Evolutionary conservation across 2,888 invertebrate species (phyloP), one percentile per base, ranked within the genome.

Genomic region (Iselma pallidipennis): DNA sequence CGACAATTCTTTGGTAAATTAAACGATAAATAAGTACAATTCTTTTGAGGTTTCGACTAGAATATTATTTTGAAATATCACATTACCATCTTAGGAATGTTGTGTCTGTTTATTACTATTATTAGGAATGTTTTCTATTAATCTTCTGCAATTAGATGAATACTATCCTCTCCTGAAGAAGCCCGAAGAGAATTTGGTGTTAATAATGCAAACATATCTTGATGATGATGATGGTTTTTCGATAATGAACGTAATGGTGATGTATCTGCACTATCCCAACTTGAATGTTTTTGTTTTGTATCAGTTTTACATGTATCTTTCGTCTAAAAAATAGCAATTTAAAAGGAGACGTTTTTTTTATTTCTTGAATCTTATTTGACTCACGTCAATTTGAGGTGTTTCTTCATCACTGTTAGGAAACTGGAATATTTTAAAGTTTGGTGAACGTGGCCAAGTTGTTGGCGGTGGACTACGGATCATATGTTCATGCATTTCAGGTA

Each of bases 381-480:
- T 74, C 71, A 79, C 79, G 65, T 80, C 79, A 49, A 82, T 80
- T 70, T 82, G 82, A 65, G 81, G 76, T 37, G 80, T 81, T 45
- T 79, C 80, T 59, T 82, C 82, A 62, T 82, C 82, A 48, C 79
- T 82, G 71, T 81, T 81, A 2, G 86, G 85, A 74, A 87, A 87
- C 67, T 85, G 83, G 74, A 87, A 87, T 57, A 85, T 80, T 70
- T 78, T 80, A 69, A 81, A 83, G 74, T 82, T 83, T n/a, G 86
- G 85, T 42, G 85, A 84, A 70, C 84, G 83, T 26, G 91, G 90
- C 91, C 91, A 91, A 66, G 87, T 88, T 19, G 88, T 90, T 0
- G 92, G 92, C 2, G 92, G 92, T 26, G 92, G 92, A 68, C 91
- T 91, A 63, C 92, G 84, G 54, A 92, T 91, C 86, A 92, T 88